phyloP scores from a whole-genome alignment of 1,140 invertebrate species.

The Anoplolepis gracilipes region DNA sequence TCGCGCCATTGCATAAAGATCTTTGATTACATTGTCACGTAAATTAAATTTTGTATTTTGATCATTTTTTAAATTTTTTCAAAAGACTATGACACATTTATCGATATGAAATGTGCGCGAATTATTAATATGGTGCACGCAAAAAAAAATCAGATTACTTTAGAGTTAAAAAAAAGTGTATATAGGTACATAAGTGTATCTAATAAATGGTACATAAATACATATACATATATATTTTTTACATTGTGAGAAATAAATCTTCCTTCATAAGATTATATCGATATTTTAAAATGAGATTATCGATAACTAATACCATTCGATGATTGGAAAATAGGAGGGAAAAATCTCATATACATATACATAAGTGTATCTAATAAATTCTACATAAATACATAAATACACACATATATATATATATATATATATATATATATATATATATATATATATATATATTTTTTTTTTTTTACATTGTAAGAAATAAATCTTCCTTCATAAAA shows the following conservation, averaged over 20 bases:
- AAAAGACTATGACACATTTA: neutral
- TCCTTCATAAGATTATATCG: neutral
- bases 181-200: too few relatives aligned
- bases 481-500: too few relatives aligned
- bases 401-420: too few relatives aligned
- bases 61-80: neutral
- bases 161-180: neutral
- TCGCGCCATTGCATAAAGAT: conserved; percentile 20
- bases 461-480: neutral
- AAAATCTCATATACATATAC: too few relatives aligned
- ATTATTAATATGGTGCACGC: neutral
- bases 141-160: conserved; percentile 2
- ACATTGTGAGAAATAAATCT: neutral
- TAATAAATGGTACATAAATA: neutral
- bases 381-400: too few relatives aligned
- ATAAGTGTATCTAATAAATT: too few relatives aligned
- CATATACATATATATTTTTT: neutral
- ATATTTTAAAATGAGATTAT: neutral
- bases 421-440: too few relatives aligned
- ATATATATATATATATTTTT: neutral
- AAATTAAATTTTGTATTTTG: conserved; percentile 28
- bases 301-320: neutral
- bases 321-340: neutral
- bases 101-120: neutral
- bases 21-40: conserved; percentile 36